A percentile compares a stretch with the other conserved stretches of the same genome.
phyloP scores from a whole-genome alignment of 2,797 vertebrate species.

The Gorsachius magnificus region DNA sequence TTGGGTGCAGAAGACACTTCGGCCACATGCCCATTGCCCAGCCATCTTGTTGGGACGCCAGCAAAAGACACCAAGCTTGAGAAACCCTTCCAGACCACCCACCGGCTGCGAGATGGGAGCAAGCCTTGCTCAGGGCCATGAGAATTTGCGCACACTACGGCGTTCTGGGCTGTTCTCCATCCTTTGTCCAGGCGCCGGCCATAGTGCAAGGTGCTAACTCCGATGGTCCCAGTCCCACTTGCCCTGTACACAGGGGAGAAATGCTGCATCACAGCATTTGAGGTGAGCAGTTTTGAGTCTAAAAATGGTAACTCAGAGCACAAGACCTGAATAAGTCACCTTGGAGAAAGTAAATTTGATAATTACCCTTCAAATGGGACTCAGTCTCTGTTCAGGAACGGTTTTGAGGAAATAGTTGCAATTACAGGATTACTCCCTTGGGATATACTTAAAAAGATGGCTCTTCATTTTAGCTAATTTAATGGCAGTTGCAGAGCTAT shows the following conservation, averaged over 20 bases:
- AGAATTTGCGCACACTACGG: not conserved
- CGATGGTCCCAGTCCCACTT: fast-evolving
- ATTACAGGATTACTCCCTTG: not conserved
- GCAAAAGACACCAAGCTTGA: not conserved
- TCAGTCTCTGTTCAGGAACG: not conserved
- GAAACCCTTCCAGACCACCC: not conserved
- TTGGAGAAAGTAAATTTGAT: not conserved
- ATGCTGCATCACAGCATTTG: fast-evolving
- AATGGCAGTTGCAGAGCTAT: not conserved
- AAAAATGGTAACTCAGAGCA: not conserved
- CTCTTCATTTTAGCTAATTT: not conserved
- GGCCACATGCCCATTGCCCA: not conserved
- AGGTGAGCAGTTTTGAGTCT: not conserved
- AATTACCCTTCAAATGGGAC: not conserved
- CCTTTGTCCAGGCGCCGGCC: fast-evolving
- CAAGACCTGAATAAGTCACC: not conserved
- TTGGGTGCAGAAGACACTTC: not conserved
- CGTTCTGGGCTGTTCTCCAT: not conserved
- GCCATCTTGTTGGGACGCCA: not conserved
- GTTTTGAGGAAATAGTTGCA: not conserved
- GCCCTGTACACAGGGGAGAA: not conserved
- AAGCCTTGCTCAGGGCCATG: not conserved
- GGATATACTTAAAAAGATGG: not conserved
- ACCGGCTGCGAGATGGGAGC: not conserved
- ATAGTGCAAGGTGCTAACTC: not conserved